These are phyloP conservation scores for Pontoporia blainvillei DNA, from an alignment of 2,113 vertebrate genomes.

Conservation along the genomic window DNA sequence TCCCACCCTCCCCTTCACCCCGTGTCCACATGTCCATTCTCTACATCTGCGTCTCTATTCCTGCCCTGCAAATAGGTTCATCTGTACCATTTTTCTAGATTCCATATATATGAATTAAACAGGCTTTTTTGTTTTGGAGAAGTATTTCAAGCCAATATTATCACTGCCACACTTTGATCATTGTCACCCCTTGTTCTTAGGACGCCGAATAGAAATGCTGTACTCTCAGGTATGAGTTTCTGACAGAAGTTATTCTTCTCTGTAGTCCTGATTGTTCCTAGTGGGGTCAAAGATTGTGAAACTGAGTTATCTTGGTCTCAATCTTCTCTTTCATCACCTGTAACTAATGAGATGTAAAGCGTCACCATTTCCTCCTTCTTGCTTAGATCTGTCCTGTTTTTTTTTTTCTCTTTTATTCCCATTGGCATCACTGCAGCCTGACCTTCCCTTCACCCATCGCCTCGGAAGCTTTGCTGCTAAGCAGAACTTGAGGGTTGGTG, in stretches of 20 bases:
- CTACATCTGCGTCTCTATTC: no score
- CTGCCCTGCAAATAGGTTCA: no score
- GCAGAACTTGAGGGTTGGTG: background rate
- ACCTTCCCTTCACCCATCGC: background rate
- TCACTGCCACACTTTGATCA: background rate
- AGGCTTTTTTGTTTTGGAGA: background rate
- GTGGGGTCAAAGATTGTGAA: background rate
- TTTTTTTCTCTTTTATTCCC: background rate
- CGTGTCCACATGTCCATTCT: no score
- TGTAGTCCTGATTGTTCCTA: background rate
- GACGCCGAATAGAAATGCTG: background rate
- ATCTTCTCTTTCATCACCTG: background rate
- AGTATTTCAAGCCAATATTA: background rate
- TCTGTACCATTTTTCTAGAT: no score
- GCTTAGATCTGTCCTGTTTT: background rate
- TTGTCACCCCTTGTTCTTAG: background rate
- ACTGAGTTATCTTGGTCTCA: background rate
- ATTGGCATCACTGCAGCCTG: accelerated
- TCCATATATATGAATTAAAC: background rate
- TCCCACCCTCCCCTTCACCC: no score
- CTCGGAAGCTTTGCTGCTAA: background rate
- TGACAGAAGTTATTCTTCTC: background rate
- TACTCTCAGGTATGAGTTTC: background rate
- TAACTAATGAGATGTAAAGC: background rate
- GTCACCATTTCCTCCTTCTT: background rate